Evolutionary conservation across 2,113 vertebrate species (phyloP), one percentile per base, ranked within the genome.

Genomic region (Percopsis transmontana): DNA sequence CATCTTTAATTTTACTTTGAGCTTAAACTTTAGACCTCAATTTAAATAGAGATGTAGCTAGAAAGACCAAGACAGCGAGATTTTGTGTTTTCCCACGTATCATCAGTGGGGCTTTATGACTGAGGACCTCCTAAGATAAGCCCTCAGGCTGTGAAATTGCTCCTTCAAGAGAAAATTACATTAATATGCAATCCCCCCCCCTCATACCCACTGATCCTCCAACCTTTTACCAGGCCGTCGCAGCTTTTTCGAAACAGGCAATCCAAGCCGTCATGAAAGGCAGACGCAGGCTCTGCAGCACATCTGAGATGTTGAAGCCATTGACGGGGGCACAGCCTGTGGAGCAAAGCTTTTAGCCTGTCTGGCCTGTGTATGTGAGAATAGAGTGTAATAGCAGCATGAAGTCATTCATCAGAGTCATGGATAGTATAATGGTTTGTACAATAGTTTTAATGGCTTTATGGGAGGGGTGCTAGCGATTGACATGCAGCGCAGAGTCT

Each of bases 111-210:
- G 69, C 70, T 87, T 87, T 84, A 74, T 87, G 85, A 82, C 79
- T 85, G 79, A 86, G 77, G 82, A 84, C 85, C 81, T 84, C 81
- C 83, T 86, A 73, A 87, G 69, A 85, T 85, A 85, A 89, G 72
- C 79, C 86, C 80, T 86, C 80, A 79, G 87, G 88, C 86, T 83
- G 86, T 82, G 87, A 88, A 90, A 86, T 86, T 89, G 84, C 87
- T 89, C 87, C 81, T 84, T 86, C 73, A 86, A 86, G 85, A 84
- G 84, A 85, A 89, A 88, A 90, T 84, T 82, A 87, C 87, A 89
- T 86, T 85, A 88, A 91, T 90, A 90, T 88, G 81, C 68, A 12
- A 57, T 81, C 77, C 83, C 81, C 79, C 85, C 86, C 84, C 81
- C 79, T 4, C 19, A 1, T 10, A 12, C 15, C 11, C 42, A 45